A percentile compares a stretch with the other conserved stretches of the same genome.
These are phyloP conservation scores for Pseudopipra pipra DNA, from an alignment of 2,113 vertebrate species.

Conservation along the genomic window DNA sequence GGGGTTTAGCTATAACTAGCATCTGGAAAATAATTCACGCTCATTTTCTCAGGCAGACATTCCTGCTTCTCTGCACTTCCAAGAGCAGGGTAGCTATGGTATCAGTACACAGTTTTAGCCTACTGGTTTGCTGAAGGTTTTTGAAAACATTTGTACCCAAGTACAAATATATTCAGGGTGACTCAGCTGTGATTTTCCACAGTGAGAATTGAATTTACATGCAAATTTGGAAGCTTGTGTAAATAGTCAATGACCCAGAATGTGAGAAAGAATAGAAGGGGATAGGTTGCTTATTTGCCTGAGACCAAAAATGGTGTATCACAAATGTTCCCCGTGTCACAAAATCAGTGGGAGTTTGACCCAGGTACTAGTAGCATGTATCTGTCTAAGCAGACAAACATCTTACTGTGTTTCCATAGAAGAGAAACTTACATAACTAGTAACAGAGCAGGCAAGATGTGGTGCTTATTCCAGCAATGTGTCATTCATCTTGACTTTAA, in stretches of 20 bases:
- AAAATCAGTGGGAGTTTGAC: not conserved
- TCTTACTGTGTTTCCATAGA: not conserved
- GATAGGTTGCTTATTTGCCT: not conserved
- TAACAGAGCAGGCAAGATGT: not conserved
- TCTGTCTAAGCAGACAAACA: not conserved
- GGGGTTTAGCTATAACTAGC: not conserved
- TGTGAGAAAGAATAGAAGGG: not conserved
- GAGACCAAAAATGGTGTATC: not conserved
- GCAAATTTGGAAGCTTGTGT: not conserved
- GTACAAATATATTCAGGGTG: not conserved
- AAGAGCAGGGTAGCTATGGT: not conserved
- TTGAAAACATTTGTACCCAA: not conserved
- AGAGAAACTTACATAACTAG: not conserved
- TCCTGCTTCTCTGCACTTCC: not conserved
- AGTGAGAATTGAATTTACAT: not conserved
- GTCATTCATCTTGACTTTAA: not conserved
- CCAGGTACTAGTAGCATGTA: not conserved
- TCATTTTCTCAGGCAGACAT: not conserved
- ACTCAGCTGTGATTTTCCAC: slow-evolving; percentile 8
- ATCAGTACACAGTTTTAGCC: not conserved
- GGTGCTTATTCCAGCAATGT: not conserved
- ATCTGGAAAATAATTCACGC: not conserved
- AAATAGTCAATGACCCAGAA: not conserved
- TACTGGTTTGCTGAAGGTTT: not conserved
- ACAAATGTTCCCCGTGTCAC: not conserved